Base-by-base conservation (phyloP, 2,888 invertebrate genomes). In the Drosophila antonietae region DNA sequence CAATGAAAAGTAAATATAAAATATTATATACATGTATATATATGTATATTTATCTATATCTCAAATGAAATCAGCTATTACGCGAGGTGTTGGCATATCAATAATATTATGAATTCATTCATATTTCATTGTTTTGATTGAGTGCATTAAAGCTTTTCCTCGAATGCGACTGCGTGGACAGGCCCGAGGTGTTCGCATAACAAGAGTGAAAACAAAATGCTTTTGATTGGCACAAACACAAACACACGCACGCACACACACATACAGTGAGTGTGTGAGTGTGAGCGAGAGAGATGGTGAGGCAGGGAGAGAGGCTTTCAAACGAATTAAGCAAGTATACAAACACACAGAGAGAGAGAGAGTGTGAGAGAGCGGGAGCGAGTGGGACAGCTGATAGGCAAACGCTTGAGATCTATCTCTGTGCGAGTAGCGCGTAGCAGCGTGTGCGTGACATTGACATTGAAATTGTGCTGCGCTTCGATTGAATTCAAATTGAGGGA, bases 181-280 rank as follows among this genome's bases (percentile, higher is more conserved):
- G 37, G 37, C 14, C 37, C 28, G 28, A 28, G 61, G 77, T 57
- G 71, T 47, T 53, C 56, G 58, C 80, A 73, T 58, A 62, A 70
- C 66, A 82, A 72, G 69, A 82, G 73, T 80, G 46, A 66, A 74
- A 72, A 68, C 72, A 63, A 78, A 83, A 77, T 79, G 68, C 56
- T 49, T 60, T 67, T 49, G 68, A 64, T 55, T 58, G 56, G 58
- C 15, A 39, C 37, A 7, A 14, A 15, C 15, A 39, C 37, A 37
- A 14, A 14, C 37, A 14, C 37, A 14, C 37, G 10, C 44, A 62
- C 37, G 14, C 37, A 14, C 37, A 14, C 44, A 62, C 12, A 31
- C 33, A 67, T 14, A 18, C 41, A 55, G 4, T 43, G 7, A 37
- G 12, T 8, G 35, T 35, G 35, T 8, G 35, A 14, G 14, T 39